Conservation (phyloP, 2,113 vertebrate species). For the Callionymus lyra region DNA sequence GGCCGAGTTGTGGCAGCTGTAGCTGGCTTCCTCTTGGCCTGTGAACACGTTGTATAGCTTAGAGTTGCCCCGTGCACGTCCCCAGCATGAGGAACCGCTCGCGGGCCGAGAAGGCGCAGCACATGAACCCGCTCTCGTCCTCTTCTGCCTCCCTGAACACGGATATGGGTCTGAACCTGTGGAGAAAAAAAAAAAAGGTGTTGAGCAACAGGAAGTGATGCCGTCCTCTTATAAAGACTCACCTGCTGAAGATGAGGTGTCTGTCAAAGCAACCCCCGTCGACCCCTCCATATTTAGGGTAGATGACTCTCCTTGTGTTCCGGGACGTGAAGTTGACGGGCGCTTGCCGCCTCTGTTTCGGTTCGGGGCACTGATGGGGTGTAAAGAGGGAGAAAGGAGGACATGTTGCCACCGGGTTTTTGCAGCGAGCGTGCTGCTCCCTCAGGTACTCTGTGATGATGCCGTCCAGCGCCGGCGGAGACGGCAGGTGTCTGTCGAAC, state of each 20-base stretch:
- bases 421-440: constrained; percentile 97
- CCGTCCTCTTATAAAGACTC: constrained; percentile 13
- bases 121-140: constrained; percentile 95
- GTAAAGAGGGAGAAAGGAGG: constrained; percentile 99
- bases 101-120: constrained; percentile 94
- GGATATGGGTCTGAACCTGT: constrained; percentile 93
- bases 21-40: constrained; percentile 96
- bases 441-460: constrained; percentile 98
- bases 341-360: constrained; percentile 96
- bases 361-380: constrained; percentile 96
- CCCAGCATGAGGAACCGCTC: constrained; percentile 97
- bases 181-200: neutral
- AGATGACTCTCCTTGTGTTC: constrained; percentile 84
- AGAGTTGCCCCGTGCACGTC: constrained; percentile 89
- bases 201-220: too few species aligned
- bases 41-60: constrained; percentile 98
- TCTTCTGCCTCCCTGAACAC: constrained; percentile 97
- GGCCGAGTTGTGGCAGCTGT: constrained; percentile 93
- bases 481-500: constrained; percentile 91
- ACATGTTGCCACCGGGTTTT: constrained; percentile 97
- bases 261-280: constrained; percentile 97
- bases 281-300: constrained; percentile 95
- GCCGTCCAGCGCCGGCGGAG: constrained; percentile 91
- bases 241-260: constrained; percentile 98
- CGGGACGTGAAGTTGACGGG: constrained; percentile 94